Conservation (phyloP, 2,797 vertebrate species). For the Apogon hyalosoma region DNA sequence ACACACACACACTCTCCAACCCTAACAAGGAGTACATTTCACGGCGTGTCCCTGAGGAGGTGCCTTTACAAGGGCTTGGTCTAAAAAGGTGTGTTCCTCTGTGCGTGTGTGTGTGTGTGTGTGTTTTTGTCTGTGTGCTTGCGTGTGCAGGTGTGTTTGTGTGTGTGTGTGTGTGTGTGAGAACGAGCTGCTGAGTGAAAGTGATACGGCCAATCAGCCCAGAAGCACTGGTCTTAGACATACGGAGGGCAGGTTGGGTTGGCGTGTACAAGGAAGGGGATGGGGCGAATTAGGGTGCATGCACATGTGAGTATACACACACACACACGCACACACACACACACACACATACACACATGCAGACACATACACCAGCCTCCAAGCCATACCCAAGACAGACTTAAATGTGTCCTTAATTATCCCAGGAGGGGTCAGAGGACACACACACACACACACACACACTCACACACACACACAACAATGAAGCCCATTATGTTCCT, state of each 20-base stretch:
- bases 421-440: constrained; percentile 66
- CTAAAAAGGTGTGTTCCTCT: constrained; percentile 71
- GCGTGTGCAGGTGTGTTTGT: constrained; percentile 15
- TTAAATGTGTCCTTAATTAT: constrained; percentile 83
- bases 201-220: constrained; percentile 78
- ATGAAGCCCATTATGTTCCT: constrained; percentile 69
- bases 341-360: constrained; percentile 10
- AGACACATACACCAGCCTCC: constrained; percentile 31
- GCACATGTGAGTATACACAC: constrained; percentile 22
- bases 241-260: constrained; percentile 74
- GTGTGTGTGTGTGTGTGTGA: constrained; percentile 11
- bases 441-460: constrained; percentile 41
- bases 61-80: constrained; percentile 78
- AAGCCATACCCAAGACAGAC: constrained; percentile 54
- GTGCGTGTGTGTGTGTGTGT: constrained; percentile 31
- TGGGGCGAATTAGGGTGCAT: constrained; percentile 50
- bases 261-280: constrained; percentile 62
- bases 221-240: constrained; percentile 68
- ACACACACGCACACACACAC: constrained; percentile 15
- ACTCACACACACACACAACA: constrained; percentile 51
- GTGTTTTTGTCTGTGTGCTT: constrained; percentile 5
- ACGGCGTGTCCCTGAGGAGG: constrained; percentile 72
- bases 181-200: constrained; percentile 69
- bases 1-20: constrained; percentile 28
- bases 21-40: constrained; percentile 80